Conservation (phyloP, 2,113 vertebrate genomes). For the Merops nubicus region DNA sequence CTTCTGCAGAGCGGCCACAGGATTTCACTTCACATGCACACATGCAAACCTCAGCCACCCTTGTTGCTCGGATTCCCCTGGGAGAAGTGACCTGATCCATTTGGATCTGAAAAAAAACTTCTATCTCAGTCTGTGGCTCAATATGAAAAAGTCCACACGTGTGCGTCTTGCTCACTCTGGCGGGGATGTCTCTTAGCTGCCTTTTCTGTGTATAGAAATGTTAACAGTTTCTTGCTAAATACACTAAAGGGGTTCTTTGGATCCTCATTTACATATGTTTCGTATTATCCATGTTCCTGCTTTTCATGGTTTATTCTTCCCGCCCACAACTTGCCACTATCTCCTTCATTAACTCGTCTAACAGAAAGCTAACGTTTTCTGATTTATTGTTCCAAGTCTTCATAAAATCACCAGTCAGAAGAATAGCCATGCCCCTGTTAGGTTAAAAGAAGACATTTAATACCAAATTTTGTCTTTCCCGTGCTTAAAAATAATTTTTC, state of each 20-base stretch:
- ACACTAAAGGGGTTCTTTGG: neutral
- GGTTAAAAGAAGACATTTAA: neutral
- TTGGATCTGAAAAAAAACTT: neutral
- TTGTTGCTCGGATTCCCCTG: neutral
- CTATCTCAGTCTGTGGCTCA: neutral
- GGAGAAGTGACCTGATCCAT: neutral
- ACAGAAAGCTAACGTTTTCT: slow-evolving; percentile 1
- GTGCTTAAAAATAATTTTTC: neutral
- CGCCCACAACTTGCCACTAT: neutral
- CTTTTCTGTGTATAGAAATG: neutral
- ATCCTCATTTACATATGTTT: slow-evolving; percentile 13
- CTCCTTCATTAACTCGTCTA: neutral
- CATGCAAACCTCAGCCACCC: neutral
- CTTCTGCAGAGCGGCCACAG: neutral
- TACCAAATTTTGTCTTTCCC: neutral
- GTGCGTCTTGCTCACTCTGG: neutral
- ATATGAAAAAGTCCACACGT: accelerated
- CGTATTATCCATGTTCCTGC: neutral
- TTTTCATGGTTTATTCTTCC: neutral
- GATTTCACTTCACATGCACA: accelerated
- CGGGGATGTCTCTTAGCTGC: neutral
- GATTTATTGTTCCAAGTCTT: neutral
- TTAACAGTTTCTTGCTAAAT: neutral
- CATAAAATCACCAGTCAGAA: neutral
- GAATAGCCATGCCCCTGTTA: neutral